Evolutionary conservation across 2,797 vertebrate genomes (phyloP).

Genomic region (Rallus crepitans): DNA sequence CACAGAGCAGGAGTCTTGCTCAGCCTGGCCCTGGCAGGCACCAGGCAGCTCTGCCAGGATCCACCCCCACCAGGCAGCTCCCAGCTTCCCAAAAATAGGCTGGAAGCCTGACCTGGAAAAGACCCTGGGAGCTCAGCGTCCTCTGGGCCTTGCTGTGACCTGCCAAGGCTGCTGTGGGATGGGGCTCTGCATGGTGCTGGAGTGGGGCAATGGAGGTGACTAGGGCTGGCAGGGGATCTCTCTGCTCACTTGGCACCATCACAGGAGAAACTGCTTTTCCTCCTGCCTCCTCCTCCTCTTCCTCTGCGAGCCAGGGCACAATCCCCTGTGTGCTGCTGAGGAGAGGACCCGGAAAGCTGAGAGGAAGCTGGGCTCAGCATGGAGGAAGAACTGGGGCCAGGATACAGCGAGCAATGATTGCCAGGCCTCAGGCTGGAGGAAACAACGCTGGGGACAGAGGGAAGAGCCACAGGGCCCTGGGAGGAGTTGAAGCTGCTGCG

Average conservation of each 20-base stretch:
- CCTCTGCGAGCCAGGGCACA: background rate
- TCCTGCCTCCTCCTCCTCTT: background rate
- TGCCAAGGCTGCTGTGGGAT: background rate
- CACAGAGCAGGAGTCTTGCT: rapidly evolving
- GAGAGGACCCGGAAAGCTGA: constrained; percentile 14
- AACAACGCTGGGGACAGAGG: background rate
- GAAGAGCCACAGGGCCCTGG: background rate
- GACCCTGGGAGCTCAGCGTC: background rate
- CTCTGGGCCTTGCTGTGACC: background rate
- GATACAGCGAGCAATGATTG: rapidly evolving
- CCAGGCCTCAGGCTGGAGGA: background rate
- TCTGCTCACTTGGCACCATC: background rate
- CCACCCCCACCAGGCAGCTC: background rate
- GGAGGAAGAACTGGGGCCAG: background rate
- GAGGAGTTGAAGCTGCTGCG: background rate
- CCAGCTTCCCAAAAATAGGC: constrained; percentile 41
- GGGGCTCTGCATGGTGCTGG: background rate
- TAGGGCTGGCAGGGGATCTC: background rate
- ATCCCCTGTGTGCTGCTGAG: rapidly evolving
- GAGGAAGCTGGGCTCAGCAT: background rate
- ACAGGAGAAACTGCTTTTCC: rapidly evolving
- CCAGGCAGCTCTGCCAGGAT: background rate
- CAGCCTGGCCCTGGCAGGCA: background rate
- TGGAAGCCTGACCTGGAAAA: background rate
- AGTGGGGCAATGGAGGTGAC: background rate